Conservation (phyloP, 2,113 vertebrate genomes). For the Datnioides undecimradiatus region DNA sequence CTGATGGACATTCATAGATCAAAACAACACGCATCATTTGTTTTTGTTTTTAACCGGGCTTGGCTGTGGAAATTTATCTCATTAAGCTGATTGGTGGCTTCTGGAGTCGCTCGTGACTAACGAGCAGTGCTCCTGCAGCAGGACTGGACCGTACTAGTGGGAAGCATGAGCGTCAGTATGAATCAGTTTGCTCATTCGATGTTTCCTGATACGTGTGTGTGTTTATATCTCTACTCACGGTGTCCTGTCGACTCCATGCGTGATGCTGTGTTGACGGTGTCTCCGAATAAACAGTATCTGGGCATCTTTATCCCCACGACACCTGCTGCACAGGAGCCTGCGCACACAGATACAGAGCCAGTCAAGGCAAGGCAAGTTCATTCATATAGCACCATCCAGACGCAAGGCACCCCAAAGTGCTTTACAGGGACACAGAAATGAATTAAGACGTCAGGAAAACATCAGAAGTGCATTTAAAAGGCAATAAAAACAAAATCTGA, state of each 20-base stretch:
- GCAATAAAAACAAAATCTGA: no score
- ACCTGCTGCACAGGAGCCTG: slow-evolving; percentile 94
- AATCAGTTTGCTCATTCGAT: slow-evolving; percentile 9
- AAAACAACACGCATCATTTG: slow-evolving; percentile 1
- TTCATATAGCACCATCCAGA: no score
- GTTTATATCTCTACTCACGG: slow-evolving; percentile 83
- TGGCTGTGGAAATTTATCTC: not conserved
- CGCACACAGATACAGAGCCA: slow-evolving; percentile 26
- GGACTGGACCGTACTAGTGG: not conserved
- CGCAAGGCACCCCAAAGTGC: no score
- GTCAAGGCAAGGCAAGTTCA: no score
- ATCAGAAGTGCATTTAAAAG: no score
- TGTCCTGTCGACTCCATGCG: slow-evolving; percentile 96
- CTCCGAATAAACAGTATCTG: slow-evolving; percentile 95
- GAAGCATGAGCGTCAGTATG: slow-evolving; percentile 8
- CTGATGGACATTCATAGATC: slow-evolving; percentile 53
- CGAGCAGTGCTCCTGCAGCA: not conserved
- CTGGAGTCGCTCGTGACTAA: not conserved
- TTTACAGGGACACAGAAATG: no score
- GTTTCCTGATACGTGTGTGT: not conserved
- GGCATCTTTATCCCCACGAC: slow-evolving; percentile 98
- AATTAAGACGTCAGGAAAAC: no score
- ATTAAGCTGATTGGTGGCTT: slow-evolving; percentile 16
- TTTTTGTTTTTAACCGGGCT: not conserved
- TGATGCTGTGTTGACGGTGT: slow-evolving; percentile 95